Evolutionary conservation across 2,113 vertebrate genomes (phyloP).

Genomic region (Nicator chloris): DNA sequence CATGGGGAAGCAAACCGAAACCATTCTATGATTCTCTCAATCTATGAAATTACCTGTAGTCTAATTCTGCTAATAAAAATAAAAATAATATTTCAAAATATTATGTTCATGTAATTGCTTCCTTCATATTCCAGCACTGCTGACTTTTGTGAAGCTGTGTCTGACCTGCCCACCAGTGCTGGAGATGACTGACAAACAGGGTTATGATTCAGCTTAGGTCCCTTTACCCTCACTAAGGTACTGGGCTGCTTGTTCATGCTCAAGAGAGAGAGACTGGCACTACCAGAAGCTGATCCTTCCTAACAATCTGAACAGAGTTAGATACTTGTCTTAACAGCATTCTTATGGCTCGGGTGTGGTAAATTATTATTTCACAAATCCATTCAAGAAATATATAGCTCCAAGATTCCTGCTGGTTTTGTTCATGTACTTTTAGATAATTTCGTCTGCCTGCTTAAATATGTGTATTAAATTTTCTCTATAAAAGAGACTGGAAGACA

Average conservation of each 20-base stretch:
- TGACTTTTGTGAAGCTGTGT: background rate
- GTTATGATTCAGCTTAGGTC: background rate
- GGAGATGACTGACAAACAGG: background rate
- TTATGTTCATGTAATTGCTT: background rate
- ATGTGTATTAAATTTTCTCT: background rate
- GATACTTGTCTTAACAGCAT: background rate
- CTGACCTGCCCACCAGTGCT: background rate
- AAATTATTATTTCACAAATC: background rate
- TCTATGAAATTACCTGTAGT: background rate
- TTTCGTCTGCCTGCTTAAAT: background rate
- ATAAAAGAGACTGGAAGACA: background rate
- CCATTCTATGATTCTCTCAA: background rate
- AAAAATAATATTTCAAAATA: background rate
- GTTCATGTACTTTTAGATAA: background rate
- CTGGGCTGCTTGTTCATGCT: background rate
- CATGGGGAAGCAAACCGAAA: background rate
- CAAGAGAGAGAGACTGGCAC: background rate
- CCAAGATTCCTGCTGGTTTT: background rate
- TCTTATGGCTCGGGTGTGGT: rapidly evolving
- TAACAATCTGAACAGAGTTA: background rate
- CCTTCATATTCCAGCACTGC: background rate
- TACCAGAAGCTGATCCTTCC: background rate
- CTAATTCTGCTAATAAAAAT: background rate
- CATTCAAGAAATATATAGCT: background rate
- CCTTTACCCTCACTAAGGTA: background rate